phyloP scores from a whole-genome alignment of 2,113 vertebrate species.

The Entelurus aequoreus region DNA sequence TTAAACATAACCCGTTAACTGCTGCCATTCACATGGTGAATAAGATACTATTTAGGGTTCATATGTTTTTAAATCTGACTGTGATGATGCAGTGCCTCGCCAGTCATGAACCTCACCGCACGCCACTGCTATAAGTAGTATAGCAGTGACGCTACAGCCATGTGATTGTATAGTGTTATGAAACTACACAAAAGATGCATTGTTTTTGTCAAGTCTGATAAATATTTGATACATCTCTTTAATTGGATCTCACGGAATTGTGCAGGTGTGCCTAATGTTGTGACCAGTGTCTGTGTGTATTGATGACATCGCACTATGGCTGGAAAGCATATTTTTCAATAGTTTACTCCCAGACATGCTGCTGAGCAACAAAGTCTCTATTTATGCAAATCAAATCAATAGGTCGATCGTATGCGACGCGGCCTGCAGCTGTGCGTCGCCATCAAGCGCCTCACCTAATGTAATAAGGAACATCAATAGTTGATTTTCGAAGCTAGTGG shows the following conservation, averaged over 20 bases:
- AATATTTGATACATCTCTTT: background rate
- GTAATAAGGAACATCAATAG: constrained; percentile 75
- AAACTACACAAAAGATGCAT: background rate
- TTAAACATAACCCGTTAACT: too few species aligned
- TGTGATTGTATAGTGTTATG: background rate
- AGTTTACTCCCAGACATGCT: constrained; percentile 51
- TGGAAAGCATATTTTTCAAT: constrained; percentile 39
- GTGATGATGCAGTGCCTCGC: too few species aligned
- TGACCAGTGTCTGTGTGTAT: background rate
- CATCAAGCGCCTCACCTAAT: constrained; percentile 69
- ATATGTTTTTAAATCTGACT: too few species aligned
- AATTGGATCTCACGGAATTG: too few species aligned
- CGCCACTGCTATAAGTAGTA: too few species aligned
- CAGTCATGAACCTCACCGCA: too few species aligned
- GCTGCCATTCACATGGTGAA: too few species aligned
- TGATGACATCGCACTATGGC: too few species aligned
- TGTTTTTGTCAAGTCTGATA: background rate
- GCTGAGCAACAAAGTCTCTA: constrained; percentile 66
- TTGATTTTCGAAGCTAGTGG: constrained; percentile 74
- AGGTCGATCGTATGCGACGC: constrained; percentile 68
- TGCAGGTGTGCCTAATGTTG: background rate
- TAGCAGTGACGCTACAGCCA: background rate
- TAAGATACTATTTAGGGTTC: too few species aligned
- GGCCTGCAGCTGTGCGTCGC: constrained; percentile 69
- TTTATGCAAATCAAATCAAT: constrained; percentile 76